These are phyloP conservation scores for Thelaira solivaga DNA, from an alignment of 2,888 invertebrate species.

Conservation along the genomic window DNA sequence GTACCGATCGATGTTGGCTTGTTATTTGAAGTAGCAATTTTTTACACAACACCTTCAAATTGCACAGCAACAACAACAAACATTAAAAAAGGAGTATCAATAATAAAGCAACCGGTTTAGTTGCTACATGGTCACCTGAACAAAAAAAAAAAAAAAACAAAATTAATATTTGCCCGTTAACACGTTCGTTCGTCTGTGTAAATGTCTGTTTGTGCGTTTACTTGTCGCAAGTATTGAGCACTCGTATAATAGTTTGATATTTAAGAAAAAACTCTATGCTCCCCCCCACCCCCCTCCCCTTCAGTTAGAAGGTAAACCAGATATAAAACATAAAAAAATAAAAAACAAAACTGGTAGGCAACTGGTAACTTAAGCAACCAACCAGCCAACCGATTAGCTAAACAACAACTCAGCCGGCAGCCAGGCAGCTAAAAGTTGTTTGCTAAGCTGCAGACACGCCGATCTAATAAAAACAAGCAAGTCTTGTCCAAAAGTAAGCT, in stretches of 20 bases:
- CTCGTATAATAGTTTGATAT: slow-evolving; percentile 15
- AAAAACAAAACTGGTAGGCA: slow-evolving; percentile 13
- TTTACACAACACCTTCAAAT: slow-evolving; percentile 43
- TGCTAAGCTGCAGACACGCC: slow-evolving; percentile 11
- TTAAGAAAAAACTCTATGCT: slow-evolving; percentile 37
- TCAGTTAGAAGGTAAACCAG: slow-evolving; percentile 58
- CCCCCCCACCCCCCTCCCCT: too few relatives aligned
- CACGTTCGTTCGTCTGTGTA: neutral
- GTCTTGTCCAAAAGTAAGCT: slow-evolving; percentile 1
- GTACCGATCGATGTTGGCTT: slow-evolving; percentile 1
- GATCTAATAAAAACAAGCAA: slow-evolving; percentile 16
- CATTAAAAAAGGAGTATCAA: neutral
- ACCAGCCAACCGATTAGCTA: neutral
- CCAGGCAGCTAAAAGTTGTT: too few relatives aligned
- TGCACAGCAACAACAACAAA: slow-evolving; percentile 2
- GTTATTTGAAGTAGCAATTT: neutral
- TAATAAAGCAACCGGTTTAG: slow-evolving; percentile 52
- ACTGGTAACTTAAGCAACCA: slow-evolving; percentile 31
- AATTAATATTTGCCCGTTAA: slow-evolving; percentile 11
- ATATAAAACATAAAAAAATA: slow-evolving; percentile 6
- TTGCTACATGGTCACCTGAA: slow-evolving; percentile 49
- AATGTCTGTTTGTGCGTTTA: neutral
- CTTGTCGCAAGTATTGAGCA: neutral
- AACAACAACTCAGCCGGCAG: neutral
- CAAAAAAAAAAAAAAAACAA: slow-evolving; percentile 6